Percentiles rank a stretch among this genome's conserved stretches.
Conservation (phyloP, 2,888 invertebrate genomes). For the Monopis laevigella region DNA sequence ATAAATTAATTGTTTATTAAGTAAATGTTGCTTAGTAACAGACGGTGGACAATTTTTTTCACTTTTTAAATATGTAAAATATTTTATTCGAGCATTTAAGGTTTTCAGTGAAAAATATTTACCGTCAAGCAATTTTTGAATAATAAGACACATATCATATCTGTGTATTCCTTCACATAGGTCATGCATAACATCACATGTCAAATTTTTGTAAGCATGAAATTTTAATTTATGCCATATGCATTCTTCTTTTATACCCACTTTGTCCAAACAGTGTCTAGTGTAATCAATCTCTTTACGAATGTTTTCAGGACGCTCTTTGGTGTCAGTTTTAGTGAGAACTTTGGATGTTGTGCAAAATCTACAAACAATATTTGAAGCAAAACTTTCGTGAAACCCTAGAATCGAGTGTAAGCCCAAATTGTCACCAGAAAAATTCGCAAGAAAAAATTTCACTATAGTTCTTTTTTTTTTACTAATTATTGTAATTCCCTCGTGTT, state of each 20-base stretch:
- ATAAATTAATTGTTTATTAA: too few relatives aligned
- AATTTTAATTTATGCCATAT: constrained; percentile 24
- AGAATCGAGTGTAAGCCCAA: too few relatives aligned
- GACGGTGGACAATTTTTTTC: constrained; percentile 19
- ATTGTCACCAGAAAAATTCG: constrained; percentile 25
- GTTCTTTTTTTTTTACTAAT: not conserved
- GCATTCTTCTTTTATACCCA: constrained; percentile 24
- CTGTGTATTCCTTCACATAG: constrained; percentile 24
- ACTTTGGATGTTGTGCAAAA: constrained; percentile 22
- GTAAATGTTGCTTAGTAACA: too few relatives aligned
- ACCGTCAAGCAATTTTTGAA: constrained; percentile 19
- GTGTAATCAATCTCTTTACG: constrained; percentile 11
- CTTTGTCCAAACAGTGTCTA: constrained; percentile 3
- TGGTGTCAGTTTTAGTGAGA: too few relatives aligned
- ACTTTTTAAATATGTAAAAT: constrained; percentile 11
- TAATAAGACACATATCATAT: constrained; percentile 26
- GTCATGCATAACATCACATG: constrained; percentile 31
- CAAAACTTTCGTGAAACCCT: too few relatives aligned
- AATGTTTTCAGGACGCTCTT: constrained; percentile 9
- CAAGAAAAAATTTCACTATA: constrained; percentile 18
- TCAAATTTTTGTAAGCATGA: constrained; percentile 25
- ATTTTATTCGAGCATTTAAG: constrained; percentile 15
- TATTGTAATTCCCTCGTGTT: constrained; percentile 12
- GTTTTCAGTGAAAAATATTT: constrained; percentile 12
- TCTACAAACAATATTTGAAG: too few relatives aligned